Percentiles rank a stretch among this genome's conserved stretches.
Evolutionary conservation across 2,888 invertebrate genomes (phyloP).

Genomic region (Conops quadrifasciatus): DNA sequence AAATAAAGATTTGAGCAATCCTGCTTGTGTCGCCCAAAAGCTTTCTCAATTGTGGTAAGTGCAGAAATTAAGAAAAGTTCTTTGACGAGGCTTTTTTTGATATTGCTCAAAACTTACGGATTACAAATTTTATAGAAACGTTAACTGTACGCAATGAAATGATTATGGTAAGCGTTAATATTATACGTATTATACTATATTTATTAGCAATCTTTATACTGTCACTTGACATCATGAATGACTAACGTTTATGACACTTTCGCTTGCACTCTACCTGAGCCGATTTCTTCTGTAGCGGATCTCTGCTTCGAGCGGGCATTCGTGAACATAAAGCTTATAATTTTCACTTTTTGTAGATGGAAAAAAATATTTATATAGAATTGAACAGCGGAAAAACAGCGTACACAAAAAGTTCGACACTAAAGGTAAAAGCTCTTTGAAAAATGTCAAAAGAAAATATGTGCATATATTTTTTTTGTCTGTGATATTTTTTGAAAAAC

Average conservation of each 20-base stretch:
- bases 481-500: too few relatives aligned
- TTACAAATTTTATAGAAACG: too few relatives aligned
- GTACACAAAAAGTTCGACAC: background rate
- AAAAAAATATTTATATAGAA: constrained; percentile 6
- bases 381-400: background rate
- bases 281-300: constrained; percentile 63
- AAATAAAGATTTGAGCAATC: background rate
- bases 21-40: background rate
- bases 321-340: constrained; percentile 63
- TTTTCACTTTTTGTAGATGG: constrained; percentile 53
- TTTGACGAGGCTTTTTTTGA: too few relatives aligned
- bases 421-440: background rate
- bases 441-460: too few relatives aligned
- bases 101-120: too few relatives aligned
- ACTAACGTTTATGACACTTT: constrained; percentile 1
- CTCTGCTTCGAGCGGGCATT: constrained; percentile 65
- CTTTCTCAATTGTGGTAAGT: background rate
- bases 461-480: too few relatives aligned
- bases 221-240: constrained; percentile 16
- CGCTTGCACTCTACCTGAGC: constrained; percentile 60
- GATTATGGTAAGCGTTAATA: too few relatives aligned
- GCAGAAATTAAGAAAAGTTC: too few relatives aligned
- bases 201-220: background rate
- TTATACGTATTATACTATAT: too few relatives aligned
- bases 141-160: too few relatives aligned